Percentiles rank a stretch among this genome's conserved stretches.
phyloP scores from a whole-genome alignment of 2,797 vertebrate species.

The Neoniphon sammara region DNA sequence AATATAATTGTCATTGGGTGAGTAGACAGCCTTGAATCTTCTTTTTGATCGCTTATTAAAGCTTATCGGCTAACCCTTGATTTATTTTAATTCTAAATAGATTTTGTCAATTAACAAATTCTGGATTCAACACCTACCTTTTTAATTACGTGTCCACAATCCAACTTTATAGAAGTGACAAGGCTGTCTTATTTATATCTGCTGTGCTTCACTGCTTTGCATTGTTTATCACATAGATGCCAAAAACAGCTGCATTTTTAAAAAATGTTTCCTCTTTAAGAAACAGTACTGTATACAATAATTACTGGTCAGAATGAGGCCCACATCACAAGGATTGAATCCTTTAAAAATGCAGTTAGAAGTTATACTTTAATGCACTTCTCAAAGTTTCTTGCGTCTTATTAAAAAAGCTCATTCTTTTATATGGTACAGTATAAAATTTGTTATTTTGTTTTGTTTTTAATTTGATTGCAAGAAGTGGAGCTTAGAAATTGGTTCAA shows the following conservation, averaged over 20 bases:
- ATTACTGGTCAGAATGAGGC: slow-evolving; percentile 42
- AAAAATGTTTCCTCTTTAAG: slow-evolving; percentile 45
- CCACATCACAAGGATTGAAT: slow-evolving; percentile 43
- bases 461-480: slow-evolving; percentile 67
- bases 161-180: slow-evolving; percentile 54
- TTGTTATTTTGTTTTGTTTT: slow-evolving; percentile 73
- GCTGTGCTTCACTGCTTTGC: slow-evolving; percentile 71
- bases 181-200: slow-evolving; percentile 68
- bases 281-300: slow-evolving; percentile 64
- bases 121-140: slow-evolving; percentile 57
- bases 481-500: slow-evolving; percentile 71
- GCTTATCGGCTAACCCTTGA: slow-evolving; percentile 32
- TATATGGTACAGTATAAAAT: slow-evolving; percentile 79
- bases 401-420: slow-evolving; percentile 61
- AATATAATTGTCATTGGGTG: slow-evolving; percentile 50
- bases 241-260: slow-evolving; percentile 67
- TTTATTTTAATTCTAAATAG: slow-evolving; percentile 41
- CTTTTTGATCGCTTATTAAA: slow-evolving; percentile 49
- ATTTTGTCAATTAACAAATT: slow-evolving; percentile 49
- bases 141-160: slow-evolving; percentile 47
- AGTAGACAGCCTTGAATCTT: slow-evolving; percentile 60
- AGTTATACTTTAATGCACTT: slow-evolving; percentile 76
- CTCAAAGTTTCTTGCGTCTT: slow-evolving; percentile 58
- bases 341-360: slow-evolving; percentile 63
- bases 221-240: slow-evolving; percentile 68